Base-by-base conservation (phyloP, 1,140 invertebrate genomes). In the Ostrea edulis region DNA sequence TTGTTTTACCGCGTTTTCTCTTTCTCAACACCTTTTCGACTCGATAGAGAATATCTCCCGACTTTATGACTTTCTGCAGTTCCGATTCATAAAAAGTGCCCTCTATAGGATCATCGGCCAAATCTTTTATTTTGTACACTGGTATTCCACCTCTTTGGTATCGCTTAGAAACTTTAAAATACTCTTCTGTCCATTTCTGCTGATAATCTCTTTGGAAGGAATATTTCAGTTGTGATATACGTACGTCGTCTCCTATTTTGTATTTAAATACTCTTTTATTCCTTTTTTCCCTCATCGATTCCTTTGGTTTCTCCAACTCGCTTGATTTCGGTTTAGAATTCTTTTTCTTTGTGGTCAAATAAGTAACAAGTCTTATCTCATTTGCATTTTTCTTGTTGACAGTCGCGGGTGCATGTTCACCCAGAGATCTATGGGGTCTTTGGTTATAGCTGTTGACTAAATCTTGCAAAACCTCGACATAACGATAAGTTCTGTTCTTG, bases 61-160 rank as follows among this genome's bases (percentile, higher is more conserved):
- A 58, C 54, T 86, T 71, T n/a, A 25, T 58, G 20, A 86, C 68
- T 86, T 65, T 87, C 17, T 88, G 87, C 35, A 88, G 51, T 77
- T 90, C 89, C 11, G 77, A 44, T 87, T 84, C 82, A 54, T 90
- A 90, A 87, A 90, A 90, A 11, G 87, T 85, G 7, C 89, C 87
- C 0, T 71, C 22, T 14, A 90, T 35, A 51, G 51, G 17, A 9
- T 88, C 87, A 4, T 83, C 71, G 5, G 55, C 52, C 20, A 65
- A 55, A 85, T 90, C 90, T 29, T 29, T 68, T 53, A 90, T 20
- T 84, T 87, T 84, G 51, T 90, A 90, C 52, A 89, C 54, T n/a
- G 62, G 77, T 20, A 88, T 86, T 25, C 52, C 53, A 52, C 87
- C 58, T 86, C 81, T 86, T 22, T 83, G n/a, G 35, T 62, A 87